These are phyloP conservation scores for Neostethus bicornis DNA, from an alignment of 2,797 vertebrate genomes.

Conservation along the genomic window DNA sequence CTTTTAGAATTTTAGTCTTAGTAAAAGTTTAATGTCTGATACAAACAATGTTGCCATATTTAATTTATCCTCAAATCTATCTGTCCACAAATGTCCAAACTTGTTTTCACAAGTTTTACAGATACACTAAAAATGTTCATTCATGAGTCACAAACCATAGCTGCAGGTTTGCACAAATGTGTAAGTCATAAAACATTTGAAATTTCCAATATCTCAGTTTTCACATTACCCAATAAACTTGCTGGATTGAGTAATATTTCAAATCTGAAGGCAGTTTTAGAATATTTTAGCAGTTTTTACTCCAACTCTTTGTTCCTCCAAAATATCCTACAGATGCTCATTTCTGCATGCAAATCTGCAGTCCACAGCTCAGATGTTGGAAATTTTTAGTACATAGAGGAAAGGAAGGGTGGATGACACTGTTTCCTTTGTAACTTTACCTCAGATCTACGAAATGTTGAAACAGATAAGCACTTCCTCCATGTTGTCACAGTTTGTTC, in stretches of 20 bases:
- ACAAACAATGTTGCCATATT: no score
- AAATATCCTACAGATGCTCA: not conserved
- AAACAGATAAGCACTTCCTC: slow-evolving; percentile 47
- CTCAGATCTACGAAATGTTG: slow-evolving; percentile 39
- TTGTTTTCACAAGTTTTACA: not conserved
- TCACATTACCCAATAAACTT: slow-evolving; percentile 14
- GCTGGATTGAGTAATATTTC: not conserved
- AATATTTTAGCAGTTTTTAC: slow-evolving; percentile 1
- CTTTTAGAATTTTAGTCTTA: no score
- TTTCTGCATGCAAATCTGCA: not conserved
- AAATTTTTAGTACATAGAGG: slow-evolving; percentile 1
- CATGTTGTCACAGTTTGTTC: slow-evolving; percentile 11
- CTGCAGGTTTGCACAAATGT: slow-evolving; percentile 10
- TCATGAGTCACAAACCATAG: not conserved
- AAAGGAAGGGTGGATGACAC: slow-evolving; percentile 56
- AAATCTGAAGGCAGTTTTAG: not conserved
- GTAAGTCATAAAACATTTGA: not conserved
- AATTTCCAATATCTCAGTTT: slow-evolving; percentile 6
- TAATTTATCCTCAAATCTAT: no score
- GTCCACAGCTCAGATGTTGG: not conserved
- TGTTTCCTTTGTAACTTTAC: slow-evolving; percentile 62
- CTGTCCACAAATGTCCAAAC: no score
- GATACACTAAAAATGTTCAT: not conserved
- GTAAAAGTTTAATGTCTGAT: no score
- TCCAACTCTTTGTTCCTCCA: not conserved